These are phyloP conservation scores for Rhinichthys osculus DNA, from an alignment of 2,797 vertebrate genomes.

Conservation along the genomic window DNA sequence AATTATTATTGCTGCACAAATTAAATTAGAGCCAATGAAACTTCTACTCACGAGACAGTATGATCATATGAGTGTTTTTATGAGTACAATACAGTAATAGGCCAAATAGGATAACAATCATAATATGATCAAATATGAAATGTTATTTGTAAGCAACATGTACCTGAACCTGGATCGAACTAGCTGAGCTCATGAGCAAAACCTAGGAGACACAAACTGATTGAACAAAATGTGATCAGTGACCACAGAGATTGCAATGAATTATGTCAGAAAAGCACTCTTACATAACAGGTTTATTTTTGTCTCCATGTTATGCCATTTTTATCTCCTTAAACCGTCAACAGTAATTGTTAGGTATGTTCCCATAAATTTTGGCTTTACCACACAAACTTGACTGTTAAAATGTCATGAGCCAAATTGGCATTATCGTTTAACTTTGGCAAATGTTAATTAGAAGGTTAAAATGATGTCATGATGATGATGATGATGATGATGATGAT, in stretches of 20 bases:
- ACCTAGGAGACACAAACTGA: neutral
- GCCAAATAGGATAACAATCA: neutral
- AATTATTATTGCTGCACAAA: neutral
- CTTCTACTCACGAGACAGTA: neutral
- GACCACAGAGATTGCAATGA: neutral
- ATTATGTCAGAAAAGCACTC: constrained; percentile 1
- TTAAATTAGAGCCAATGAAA: neutral
- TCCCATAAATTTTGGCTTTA: neutral
- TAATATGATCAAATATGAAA: neutral
- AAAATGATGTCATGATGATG: neutral
- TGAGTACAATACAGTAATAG: neutral
- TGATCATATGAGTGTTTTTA: neutral
- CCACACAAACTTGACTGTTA: neutral
- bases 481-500: neutral
- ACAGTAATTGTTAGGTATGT: neutral
- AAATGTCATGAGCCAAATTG: neutral
- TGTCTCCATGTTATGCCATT: constrained; percentile 1
- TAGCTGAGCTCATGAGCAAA: neutral
- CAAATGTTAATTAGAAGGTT: neutral
- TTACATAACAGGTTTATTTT: constrained; percentile 8
- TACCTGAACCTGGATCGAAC: neutral
- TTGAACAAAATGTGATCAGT: neutral
- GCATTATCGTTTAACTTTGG: neutral
- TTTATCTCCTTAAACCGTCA: neutral
- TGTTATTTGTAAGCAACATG: neutral